Base-by-base conservation (phyloP, 2,113 vertebrate genomes). In the Guaruba guarouba region DNA sequence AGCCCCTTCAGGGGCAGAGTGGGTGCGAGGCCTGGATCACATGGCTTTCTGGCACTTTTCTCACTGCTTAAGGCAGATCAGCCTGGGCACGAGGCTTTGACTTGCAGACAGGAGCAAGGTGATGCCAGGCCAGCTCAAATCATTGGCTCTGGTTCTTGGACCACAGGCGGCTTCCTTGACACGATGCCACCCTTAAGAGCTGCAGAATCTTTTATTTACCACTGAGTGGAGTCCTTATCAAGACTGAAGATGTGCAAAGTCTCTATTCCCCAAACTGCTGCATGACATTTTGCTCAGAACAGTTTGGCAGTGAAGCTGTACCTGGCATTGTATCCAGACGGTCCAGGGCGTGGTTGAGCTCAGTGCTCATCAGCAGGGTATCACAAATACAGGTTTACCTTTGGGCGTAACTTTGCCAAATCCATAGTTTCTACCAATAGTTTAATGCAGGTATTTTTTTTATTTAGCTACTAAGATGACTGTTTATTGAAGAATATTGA, bases 181-280 rank as follows among this genome's bases (percentile, higher is more conserved):
- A 5, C 14, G 7, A 10, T 90, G 64, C 15, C 6, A 2, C 28
- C 9, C 27, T 84, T 73, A 27, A 35, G n/a, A 67, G 31, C 33
- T 88, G 93, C 71, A 95, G 35, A 59, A 52, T 62, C 88, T 95
- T 95, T 35, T 55, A 61, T 48, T 68, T 90, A 64, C 96, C 91
- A 90, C 93, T 82, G 76, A 93, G 91, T 71, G 93, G 94, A 95
- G 91, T 93, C 57, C 82, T 95, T 93, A 76, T 33, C 91, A 90
- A 90, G 59, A 68, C 20, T 66, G 88, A 49, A 80, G 57, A 93
- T 51, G 52, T 66, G 43, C 11, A 43, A 90, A 90, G 67, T 6
- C 57, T 7, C 2, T 23, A 64, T 88, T 92, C 13, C 39, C 7
- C 16, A 20, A 0, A 7, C 48, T 86, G 25, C 15, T 71, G 29